Evolutionary conservation across 2,888 invertebrate species (phyloP).

Genomic region (Yponomeuta sedellus): DNA sequence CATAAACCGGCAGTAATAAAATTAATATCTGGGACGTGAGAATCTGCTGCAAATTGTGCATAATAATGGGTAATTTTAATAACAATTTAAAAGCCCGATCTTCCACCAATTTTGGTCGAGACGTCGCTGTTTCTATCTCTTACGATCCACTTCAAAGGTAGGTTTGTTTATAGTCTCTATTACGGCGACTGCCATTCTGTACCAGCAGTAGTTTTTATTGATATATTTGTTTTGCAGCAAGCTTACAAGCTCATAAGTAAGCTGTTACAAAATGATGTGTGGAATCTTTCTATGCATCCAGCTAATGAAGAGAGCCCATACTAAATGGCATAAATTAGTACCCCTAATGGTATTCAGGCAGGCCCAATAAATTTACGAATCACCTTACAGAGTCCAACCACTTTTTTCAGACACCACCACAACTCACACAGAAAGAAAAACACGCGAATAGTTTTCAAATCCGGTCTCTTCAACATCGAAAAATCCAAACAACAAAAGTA

Average conservation of each 20-base stretch:
- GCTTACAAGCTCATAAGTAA: too few relatives aligned
- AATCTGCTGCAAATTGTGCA: neutral
- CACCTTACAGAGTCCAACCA: too few relatives aligned
- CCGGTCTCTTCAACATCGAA: slow-evolving; percentile 90
- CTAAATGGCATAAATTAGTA: too few relatives aligned
- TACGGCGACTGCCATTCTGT: too few relatives aligned
- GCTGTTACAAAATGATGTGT: too few relatives aligned
- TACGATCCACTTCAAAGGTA: slow-evolving; percentile 6
- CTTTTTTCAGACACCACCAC: neutral
- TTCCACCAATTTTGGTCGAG: neutral
- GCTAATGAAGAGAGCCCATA: too few relatives aligned
- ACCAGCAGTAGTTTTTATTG: neutral
- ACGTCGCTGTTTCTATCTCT: neutral
- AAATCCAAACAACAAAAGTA: slow-evolving; percentile 82
- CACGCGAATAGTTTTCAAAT: slow-evolving; percentile 83
- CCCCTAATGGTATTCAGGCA: too few relatives aligned
- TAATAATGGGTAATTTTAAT: neutral
- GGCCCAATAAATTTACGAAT: too few relatives aligned
- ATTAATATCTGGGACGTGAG: neutral
- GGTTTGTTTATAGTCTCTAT: neutral
- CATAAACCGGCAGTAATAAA: neutral
- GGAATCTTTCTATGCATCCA: too few relatives aligned
- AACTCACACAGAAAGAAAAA: slow-evolving; percentile 2
- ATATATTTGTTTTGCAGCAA: too few relatives aligned
- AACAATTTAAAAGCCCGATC: neutral